Conservation (phyloP, 1,140 invertebrate genomes). For the Atta cephalotes region DNA sequence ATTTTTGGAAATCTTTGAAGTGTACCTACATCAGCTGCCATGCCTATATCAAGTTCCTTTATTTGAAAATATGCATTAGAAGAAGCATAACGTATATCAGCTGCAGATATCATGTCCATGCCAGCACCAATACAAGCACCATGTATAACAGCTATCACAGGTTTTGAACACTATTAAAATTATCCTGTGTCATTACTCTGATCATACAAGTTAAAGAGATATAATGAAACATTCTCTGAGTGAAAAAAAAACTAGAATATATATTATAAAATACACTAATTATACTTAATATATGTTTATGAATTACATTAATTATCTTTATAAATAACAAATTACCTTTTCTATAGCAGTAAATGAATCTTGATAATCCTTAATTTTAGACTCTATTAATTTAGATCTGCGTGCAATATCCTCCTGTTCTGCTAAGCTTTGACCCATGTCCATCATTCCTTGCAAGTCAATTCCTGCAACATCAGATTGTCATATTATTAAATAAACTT, state of each 20-base stretch:
- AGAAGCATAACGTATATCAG: conserved; percentile 97
- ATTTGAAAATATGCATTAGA: conserved; percentile 97
- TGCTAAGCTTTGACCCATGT: conserved; percentile 87
- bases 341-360: conserved; percentile 93
- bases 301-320: not conserved
- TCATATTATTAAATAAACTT: conserved; percentile 28
- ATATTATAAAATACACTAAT: not conserved
- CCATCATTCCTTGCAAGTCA: conserved; percentile 90
- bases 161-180: conserved; percentile 91
- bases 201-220: conserved; percentile 33
- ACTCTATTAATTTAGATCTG: conserved; percentile 90
- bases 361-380: conserved; percentile 91
- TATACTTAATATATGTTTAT: not conserved
- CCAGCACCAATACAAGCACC: conserved; percentile 96
- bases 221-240: not conserved
- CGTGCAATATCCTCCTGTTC: conserved; percentile 92
- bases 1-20: conserved; percentile 98
- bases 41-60: conserved; percentile 94
- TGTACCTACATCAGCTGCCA: conserved; percentile 98
- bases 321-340: conserved; percentile 85
- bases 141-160: conserved; percentile 96
- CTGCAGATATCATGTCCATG: conserved; percentile 93
- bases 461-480: conserved; percentile 87
- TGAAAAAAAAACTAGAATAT: conserved; percentile 8
- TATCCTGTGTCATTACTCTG: conserved; percentile 3